Evolutionary conservation across 1,140 invertebrate genomes (phyloP).

Genomic region (Ruditapes philippinarum): DNA sequence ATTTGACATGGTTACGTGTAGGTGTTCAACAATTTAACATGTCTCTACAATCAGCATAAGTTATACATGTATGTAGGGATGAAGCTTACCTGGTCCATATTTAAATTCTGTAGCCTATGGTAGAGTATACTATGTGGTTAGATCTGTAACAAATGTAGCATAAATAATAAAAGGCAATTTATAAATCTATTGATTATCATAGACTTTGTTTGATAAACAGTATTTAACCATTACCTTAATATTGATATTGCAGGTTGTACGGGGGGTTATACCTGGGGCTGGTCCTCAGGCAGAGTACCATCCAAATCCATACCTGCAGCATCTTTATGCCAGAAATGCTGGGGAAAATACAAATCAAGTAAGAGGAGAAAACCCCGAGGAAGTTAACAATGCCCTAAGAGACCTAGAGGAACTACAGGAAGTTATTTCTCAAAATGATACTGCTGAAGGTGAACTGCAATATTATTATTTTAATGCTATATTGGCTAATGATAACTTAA

Average conservation of each 20-base stretch:
- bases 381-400: background rate
- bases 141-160: background rate
- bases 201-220: background rate
- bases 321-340: slow-evolving; percentile 18
- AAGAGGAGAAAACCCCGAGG: slow-evolving; percentile 36
- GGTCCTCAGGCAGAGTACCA: slow-evolving; percentile 51
- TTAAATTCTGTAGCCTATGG: too few species aligned
- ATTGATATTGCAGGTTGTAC: slow-evolving; percentile 49
- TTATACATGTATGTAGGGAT: too few species aligned
- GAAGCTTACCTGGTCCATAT: too few species aligned
- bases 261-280: slow-evolving; percentile 51
- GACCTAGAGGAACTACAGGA: slow-evolving; percentile 47
- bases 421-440: slow-evolving; percentile 31
- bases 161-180: background rate
- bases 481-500: too few species aligned
- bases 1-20: too few species aligned
- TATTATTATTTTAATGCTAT: too few species aligned
- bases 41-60: too few species aligned
- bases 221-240: too few species aligned
- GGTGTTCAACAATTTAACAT: too few species aligned
- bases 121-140: background rate
- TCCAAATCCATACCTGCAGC: slow-evolving; percentile 52
- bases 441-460: slow-evolving; percentile 9
- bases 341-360: background rate
- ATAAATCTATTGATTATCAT: background rate